Evolutionary conservation across 2,888 invertebrate genomes (phyloP).

Genomic region (Boloria selene): DNA sequence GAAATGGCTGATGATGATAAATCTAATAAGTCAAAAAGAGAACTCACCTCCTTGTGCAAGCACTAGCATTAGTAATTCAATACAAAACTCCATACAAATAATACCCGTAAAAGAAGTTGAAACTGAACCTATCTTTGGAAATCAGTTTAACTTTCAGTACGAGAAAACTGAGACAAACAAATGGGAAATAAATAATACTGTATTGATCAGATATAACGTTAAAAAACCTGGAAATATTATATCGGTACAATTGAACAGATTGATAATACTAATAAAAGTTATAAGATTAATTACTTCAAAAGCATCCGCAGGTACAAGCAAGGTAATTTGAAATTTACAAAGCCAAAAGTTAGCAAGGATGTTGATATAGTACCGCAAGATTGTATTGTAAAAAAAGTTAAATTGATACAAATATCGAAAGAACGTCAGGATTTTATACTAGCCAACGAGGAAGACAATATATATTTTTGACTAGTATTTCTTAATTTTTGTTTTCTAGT

Average conservation of each 20-base stretch:
- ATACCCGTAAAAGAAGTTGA: slow-evolving; percentile 12
- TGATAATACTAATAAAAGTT: slow-evolving; percentile 11
- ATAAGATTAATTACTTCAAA: slow-evolving; percentile 13
- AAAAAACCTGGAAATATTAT: slow-evolving; percentile 16
- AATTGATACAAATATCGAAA: slow-evolving; percentile 13
- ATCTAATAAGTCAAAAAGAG: background rate
- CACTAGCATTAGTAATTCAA: background rate
- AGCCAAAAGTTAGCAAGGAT: slow-evolving; percentile 12
- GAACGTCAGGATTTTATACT: slow-evolving; percentile 14
- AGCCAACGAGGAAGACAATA: slow-evolving; percentile 12
- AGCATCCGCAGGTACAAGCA: slow-evolving; percentile 5
- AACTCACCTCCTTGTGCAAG: background rate
- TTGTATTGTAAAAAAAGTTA: slow-evolving; percentile 12
- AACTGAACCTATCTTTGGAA: slow-evolving; percentile 11
- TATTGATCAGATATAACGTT: slow-evolving; percentile 13
- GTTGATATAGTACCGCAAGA: slow-evolving; percentile 12
- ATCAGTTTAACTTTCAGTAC: slow-evolving; percentile 6
- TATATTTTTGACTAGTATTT: slow-evolving; percentile 6
- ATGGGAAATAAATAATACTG: slow-evolving; percentile 13
- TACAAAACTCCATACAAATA: background rate
- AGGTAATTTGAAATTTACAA: slow-evolving; percentile 14
- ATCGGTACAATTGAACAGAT: slow-evolving; percentile 16
- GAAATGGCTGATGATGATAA: background rate
- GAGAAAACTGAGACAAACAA: slow-evolving; percentile 14
- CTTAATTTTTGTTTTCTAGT: background rate